These are phyloP conservation scores for Gambusia yucatana DNA, from an alignment of 2,797 vertebrate species.

Conservation along the genomic window DNA sequence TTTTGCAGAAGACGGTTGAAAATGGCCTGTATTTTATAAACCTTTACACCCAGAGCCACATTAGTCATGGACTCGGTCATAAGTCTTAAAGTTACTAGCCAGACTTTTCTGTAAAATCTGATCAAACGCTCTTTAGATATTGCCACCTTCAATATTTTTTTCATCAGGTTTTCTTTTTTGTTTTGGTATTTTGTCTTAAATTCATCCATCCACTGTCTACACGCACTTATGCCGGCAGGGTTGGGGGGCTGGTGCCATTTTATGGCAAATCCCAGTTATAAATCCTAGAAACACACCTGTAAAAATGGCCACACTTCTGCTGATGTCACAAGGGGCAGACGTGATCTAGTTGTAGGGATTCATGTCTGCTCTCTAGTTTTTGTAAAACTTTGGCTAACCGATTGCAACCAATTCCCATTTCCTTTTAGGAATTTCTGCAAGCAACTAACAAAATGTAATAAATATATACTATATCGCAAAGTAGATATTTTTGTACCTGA, in stretches of 20 bases:
- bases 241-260: not conserved
- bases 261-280: not conserved
- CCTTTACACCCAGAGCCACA: constrained; percentile 68
- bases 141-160: not conserved
- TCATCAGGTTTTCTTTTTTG: not conserved
- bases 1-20: constrained; percentile 2
- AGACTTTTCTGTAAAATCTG: not conserved
- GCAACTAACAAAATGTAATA: not conserved
- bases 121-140: not conserved
- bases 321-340: not conserved
- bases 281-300: not conserved
- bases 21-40: constrained; percentile 70
- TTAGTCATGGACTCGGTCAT: constrained; percentile 55
- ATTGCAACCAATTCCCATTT: not conserved
- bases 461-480: not conserved
- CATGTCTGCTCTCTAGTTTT: not conserved
- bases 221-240: not conserved
- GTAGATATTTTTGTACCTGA: not conserved
- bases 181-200: not conserved
- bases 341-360: not conserved
- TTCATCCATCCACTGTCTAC: not conserved
- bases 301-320: not conserved
- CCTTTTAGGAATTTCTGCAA: not conserved
- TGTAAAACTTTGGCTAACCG: not conserved
- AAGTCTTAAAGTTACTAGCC: constrained; percentile 26